These are phyloP conservation scores for Meleagris gallopavo DNA, from an alignment of 2,113 vertebrate genomes.

Conservation along the genomic window DNA sequence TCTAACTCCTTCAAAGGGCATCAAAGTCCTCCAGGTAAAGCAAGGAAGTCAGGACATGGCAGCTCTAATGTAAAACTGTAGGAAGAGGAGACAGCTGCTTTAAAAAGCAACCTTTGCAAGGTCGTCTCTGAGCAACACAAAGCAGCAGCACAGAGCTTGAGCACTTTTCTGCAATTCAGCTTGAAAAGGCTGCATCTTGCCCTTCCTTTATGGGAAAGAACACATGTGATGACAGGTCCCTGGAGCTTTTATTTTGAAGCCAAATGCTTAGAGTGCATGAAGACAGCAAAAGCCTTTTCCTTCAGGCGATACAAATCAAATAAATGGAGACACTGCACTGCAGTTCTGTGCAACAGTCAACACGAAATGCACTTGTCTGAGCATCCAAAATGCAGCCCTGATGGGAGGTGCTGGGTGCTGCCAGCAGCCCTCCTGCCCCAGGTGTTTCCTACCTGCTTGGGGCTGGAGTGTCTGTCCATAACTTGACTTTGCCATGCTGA, in stretches of 20 bases:
- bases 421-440: not conserved
- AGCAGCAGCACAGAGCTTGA: not conserved
- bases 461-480: not conserved
- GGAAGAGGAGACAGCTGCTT: constrained; percentile 4
- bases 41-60: not conserved
- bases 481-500: not conserved
- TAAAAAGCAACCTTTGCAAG: constrained; percentile 47
- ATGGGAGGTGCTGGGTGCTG: not conserved
- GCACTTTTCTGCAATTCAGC: constrained; percentile 15
- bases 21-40: not conserved
- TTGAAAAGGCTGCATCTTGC: constrained; percentile 23
- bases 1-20: not conserved
- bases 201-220: constrained; percentile 24
- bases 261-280: constrained; percentile 57
- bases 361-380: not conserved
- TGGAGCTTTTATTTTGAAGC: constrained; percentile 66
- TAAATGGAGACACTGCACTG: constrained; percentile 29
- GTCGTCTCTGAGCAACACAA: not conserved
- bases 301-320: constrained; percentile 57
- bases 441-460: rapidly evolving
- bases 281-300: constrained; percentile 61
- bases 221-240: constrained; percentile 25
- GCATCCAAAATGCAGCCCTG: rapidly evolving
- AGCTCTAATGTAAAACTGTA: not conserved
- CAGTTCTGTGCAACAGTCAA: not conserved